These are phyloP conservation scores for Gisinianus flammeolus DNA, from an alignment of 2,888 invertebrate genomes.

Conservation along the genomic window DNA sequence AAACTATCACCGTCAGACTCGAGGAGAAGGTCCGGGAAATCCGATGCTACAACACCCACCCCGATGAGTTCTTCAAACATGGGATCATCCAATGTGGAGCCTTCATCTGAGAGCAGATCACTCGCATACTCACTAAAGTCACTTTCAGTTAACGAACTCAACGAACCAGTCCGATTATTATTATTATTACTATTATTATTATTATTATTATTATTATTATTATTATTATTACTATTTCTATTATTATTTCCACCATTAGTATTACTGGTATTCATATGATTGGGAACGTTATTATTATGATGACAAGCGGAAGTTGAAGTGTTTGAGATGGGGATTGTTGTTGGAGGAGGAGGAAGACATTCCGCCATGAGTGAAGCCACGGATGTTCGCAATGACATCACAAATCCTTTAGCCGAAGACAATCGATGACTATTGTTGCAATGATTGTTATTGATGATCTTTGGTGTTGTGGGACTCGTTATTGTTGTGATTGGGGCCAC, in stretches of 20 bases:
- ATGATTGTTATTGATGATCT: slow-evolving; percentile 32
- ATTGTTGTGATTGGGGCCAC: not conserved
- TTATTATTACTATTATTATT: slow-evolving; percentile 10
- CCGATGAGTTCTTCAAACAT: slow-evolving; percentile 60
- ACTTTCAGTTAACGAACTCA: slow-evolving; percentile 58
- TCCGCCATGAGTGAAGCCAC: slow-evolving; percentile 15
- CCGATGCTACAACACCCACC: slow-evolving; percentile 51
- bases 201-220: not conserved
- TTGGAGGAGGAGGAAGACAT: slow-evolving; percentile 29
- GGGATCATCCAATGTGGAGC: slow-evolving; percentile 60
- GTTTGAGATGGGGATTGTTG: slow-evolving; percentile 17
- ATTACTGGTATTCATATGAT: not conserved
- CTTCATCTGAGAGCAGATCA: slow-evolving; percentile 60
- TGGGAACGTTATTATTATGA: not conserved
- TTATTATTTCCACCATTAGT: not conserved
- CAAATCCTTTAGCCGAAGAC: slow-evolving; percentile 8
- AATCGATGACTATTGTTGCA: slow-evolving; percentile 34
- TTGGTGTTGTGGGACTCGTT: not conserved
- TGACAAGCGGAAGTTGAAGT: not conserved
- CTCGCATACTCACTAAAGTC: slow-evolving; percentile 59
- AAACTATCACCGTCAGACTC: slow-evolving; percentile 70
- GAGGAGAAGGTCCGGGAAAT: slow-evolving; percentile 64
- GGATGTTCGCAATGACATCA: slow-evolving; percentile 1
- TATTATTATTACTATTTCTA: not conserved
- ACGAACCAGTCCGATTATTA: slow-evolving; percentile 52